Base-by-base conservation (phyloP, 2,888 invertebrate species). In the Drosophila pseudotakahashii region DNA sequence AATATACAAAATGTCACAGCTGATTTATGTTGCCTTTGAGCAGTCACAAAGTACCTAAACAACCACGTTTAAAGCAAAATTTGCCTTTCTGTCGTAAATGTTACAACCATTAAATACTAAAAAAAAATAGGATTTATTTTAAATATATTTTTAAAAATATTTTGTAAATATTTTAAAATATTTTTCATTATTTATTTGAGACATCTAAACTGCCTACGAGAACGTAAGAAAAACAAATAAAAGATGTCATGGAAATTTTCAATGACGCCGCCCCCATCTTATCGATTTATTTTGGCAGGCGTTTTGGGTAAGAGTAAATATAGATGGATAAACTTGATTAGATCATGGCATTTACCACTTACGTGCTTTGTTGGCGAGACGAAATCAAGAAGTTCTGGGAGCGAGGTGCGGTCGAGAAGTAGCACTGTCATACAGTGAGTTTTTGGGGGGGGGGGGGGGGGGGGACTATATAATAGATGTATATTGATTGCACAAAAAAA, bases 401-500 rank as follows among this genome's bases (percentile, higher is more conserved):
- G 23, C 45, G 45, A 55, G 42, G 34, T 54, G 59, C 66, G 70
- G 34, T 30, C 26, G 45, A 45, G 64, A 34, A 39, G 44, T 39
- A 16, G 23, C 70, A 69, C 64, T 69, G 64, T 66, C 70, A 66
- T 71, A 44, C 48, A 71, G 48, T 36, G 68, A n/a, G n/a, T 14
- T 19, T 16, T n/a, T 9, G 16, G 32, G 16, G n/a, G n/a, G n/a
- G n/a, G n/a, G 54, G 68, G 10, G 16, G 32, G 16, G 32, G 16
- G 48, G 48, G 23, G 54, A 64, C 64, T 64, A 68, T 64, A 68
- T 63, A 48, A 41, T 63, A 48, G 72, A 54, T 55, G 47, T 72
- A 73, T 80, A 80, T 87, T 80, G 80, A 80, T 80, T 87, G 82
- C 79, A 55, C 69, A 68, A 54, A 73, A 47, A 71, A 36, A 71